Base-by-base conservation (phyloP, 2,888 invertebrate species). In the Blomia tropicalis region DNA sequence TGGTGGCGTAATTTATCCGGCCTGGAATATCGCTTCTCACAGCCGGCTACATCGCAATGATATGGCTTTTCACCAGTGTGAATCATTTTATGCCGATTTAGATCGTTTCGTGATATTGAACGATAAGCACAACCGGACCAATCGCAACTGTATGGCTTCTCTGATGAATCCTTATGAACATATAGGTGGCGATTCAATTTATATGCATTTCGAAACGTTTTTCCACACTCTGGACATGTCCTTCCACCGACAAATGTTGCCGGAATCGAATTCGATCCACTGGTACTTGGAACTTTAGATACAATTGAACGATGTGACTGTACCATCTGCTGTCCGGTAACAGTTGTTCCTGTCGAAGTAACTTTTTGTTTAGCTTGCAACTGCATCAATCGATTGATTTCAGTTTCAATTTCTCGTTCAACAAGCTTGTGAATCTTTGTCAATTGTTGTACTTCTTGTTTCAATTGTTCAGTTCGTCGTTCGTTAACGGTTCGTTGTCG, bases 31-130 rank as follows among this genome's bases (percentile, higher is more conserved):
- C 58, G 58, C 7, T 58, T 43, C 2, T 62, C 62, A 51, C 62
- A 62, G 17, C 62, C 62, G 4, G 41, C 62, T 17, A 58, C 22
- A 36, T 62, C 62, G 44, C 62, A 62, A 36, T 27, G 30, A 44
- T 58, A 62, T 19, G 62, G 62, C 29, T 62, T 62, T 19, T 62
- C 62, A 31, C 62, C 62, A 5, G 62, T 62, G 27, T 62, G 62
- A 4, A 62, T 62, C 62, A 62, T 62, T 29, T 22, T 23, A 32
- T 62, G 62, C 1, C 62, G 62, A 43, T 59, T 62, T n/a, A 62
- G 62, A 47, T 62, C 62, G 27, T 62, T 62, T 14, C 53, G 53
- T 19, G 62, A 58, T 19, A 62, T 62, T 1, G 62, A 62, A 11
- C 62, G 62, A 47, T 62, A 62, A 19, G 29, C 44, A 59, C 62